A percentile compares a stretch with the other conserved stretches of the same genome.
These are phyloP conservation scores for Diploptera punctata DNA, from an alignment of 2,888 invertebrate genomes.

Conservation along the genomic window DNA sequence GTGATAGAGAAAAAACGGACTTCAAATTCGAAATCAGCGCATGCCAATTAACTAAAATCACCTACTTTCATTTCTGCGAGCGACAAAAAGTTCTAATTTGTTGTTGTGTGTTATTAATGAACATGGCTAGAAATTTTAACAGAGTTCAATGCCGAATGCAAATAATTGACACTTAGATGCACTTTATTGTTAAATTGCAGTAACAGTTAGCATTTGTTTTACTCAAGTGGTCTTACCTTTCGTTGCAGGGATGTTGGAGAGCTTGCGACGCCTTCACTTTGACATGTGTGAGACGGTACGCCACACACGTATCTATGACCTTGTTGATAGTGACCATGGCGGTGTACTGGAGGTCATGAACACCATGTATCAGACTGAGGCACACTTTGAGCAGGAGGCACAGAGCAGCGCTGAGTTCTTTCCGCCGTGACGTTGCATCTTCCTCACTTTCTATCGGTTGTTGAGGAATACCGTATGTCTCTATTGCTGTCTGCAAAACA, in stretches of 20 bases:
- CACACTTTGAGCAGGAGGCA: conserved; percentile 61
- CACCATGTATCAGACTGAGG: conserved; percentile 62
- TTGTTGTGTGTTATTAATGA: no score
- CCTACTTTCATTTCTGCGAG: no score
- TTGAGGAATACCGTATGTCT: conserved; percentile 50
- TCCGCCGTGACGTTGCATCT: conserved; percentile 35
- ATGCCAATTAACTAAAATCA: no score
- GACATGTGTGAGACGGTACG: conserved; percentile 51
- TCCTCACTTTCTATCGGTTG: conserved; percentile 34
- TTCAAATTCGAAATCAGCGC: no score
- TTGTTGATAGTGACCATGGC: conserved; percentile 66
- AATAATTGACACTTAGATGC: no score
- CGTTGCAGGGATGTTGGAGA: conserved; percentile 48
- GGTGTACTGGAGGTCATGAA: conserved; percentile 65
- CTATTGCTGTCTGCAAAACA: conserved; percentile 56
- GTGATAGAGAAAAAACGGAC: no score
- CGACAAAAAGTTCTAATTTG: no score
- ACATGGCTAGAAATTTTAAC: no score
- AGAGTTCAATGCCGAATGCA: no score
- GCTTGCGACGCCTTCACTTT: conserved; percentile 47
- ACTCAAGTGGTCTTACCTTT: conserved; percentile 8
- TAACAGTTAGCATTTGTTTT: no score
- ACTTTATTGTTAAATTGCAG: no score
- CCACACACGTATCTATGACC: conserved; percentile 60
- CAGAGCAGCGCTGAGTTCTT: conserved; percentile 56